A percentile compares a stretch with the other conserved stretches of the same genome.
These are phyloP conservation scores for Pterois miles DNA, from an alignment of 2,797 vertebrate genomes.

Conservation along the genomic window DNA sequence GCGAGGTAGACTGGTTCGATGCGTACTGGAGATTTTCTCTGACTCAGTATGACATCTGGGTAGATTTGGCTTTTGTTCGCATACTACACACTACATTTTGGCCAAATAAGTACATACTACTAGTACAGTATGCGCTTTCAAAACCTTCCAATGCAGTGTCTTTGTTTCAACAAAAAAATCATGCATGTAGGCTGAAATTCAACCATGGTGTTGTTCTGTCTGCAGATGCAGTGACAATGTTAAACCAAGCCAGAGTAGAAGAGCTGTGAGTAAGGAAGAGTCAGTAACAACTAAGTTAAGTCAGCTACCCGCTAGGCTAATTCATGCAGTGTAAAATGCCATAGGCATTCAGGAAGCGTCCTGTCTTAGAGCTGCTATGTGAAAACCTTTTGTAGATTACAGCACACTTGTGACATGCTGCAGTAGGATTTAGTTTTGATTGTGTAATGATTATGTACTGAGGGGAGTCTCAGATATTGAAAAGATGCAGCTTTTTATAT, in stretches of 20 bases:
- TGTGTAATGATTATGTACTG: not conserved
- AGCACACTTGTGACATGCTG: not conserved
- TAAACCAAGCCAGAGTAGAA: not conserved
- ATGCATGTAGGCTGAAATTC: not conserved
- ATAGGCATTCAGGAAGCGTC: not conserved
- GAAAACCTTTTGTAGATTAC: not conserved
- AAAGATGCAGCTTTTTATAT: not conserved
- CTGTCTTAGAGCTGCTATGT: fast-evolving
- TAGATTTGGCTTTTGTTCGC: too few relatives aligned
- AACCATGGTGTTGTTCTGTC: not conserved
- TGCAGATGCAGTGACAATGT: too few relatives aligned
- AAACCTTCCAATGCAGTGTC: too few relatives aligned
- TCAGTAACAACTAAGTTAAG: too few relatives aligned
- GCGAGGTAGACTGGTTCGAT: too few relatives aligned
- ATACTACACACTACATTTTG: too few relatives aligned
- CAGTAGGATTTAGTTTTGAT: not conserved
- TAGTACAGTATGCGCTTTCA: too few relatives aligned
- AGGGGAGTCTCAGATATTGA: not conserved
- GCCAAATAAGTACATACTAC: too few relatives aligned
- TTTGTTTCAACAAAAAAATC: not conserved
- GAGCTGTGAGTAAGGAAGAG: not conserved
- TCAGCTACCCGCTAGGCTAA: too few relatives aligned
- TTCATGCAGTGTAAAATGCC: too few relatives aligned
- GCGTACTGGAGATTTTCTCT: too few relatives aligned
- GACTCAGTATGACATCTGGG: too few relatives aligned